These are phyloP conservation scores for Dascyllus trimaculatus DNA, from an alignment of 2,113 vertebrate species.

Conservation along the genomic window DNA sequence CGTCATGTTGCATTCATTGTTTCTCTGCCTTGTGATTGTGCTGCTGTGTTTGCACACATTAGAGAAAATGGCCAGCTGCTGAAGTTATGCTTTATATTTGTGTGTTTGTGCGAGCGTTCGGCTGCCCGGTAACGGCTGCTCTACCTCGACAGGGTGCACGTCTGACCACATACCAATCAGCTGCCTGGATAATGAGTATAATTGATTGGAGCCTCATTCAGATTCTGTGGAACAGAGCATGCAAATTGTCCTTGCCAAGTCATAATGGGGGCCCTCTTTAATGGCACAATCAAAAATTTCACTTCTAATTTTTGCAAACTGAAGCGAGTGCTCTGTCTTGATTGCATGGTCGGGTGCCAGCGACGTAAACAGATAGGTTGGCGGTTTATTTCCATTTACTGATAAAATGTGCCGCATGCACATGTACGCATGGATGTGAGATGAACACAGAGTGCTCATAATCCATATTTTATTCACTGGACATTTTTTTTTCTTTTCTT, in stretches of 20 bases:
- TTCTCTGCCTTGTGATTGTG: slow-evolving; percentile 7
- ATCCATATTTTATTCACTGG: slow-evolving; percentile 55
- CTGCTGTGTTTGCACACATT: slow-evolving; percentile 31
- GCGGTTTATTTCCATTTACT: slow-evolving; percentile 56
- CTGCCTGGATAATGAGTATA: slow-evolving; percentile 76
- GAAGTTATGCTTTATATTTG: slow-evolving; percentile 1
- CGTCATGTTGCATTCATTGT: slow-evolving; percentile 10
- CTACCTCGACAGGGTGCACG: slow-evolving; percentile 56
- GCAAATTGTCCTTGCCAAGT: slow-evolving; percentile 81
- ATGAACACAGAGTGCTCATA: slow-evolving; percentile 21
- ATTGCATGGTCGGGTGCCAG: slow-evolving; percentile 57
- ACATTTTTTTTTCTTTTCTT: slow-evolving; percentile 6
- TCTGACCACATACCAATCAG: slow-evolving; percentile 75
- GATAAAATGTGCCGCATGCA: slow-evolving; percentile 34
- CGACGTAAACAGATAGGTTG: slow-evolving; percentile 43
- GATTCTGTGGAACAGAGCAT: slow-evolving; percentile 80
- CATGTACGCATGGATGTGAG: slow-evolving; percentile 21
- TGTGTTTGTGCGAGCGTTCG: neutral
- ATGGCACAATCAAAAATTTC: slow-evolving; percentile 81
- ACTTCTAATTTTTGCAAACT: slow-evolving; percentile 66
- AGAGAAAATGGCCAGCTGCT: slow-evolving; percentile 24
- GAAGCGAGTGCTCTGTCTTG: slow-evolving; percentile 56
- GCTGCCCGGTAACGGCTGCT: slow-evolving; percentile 54
- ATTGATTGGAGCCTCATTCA: slow-evolving; percentile 80
- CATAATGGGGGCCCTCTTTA: slow-evolving; percentile 76